Evolutionary conservation across 2,113 vertebrate species (phyloP).

Genomic region (Neolamprologus fasciatus): DNA sequence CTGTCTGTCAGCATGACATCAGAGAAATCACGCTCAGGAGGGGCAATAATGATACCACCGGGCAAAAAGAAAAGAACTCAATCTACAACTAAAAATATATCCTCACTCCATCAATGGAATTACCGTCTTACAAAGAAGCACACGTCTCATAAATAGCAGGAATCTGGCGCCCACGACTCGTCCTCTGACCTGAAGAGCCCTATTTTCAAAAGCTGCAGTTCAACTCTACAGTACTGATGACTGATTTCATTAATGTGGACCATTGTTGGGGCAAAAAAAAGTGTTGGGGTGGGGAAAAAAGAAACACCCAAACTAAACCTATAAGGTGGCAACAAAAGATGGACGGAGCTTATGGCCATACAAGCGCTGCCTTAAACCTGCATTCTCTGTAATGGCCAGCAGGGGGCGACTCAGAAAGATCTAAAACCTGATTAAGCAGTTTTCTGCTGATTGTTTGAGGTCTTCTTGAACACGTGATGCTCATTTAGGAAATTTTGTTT

Average conservation of each 20-base stretch:
- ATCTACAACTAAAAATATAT: conserved; percentile 45
- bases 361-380: neutral
- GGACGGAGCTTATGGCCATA: neutral
- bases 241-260: neutral
- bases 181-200: neutral
- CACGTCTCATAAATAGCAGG: conserved; percentile 37
- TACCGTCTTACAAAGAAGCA: conserved; percentile 10
- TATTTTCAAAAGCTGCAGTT: neutral
- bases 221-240: neutral
- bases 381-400: neutral
- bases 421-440: neutral
- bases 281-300: rapidly evolving
- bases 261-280: neutral
- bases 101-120: conserved; percentile 37
- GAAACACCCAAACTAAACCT: neutral
- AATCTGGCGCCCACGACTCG: neutral
- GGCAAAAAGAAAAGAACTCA: neutral
- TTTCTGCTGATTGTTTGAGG: neutral
- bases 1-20: conserved; percentile 26
- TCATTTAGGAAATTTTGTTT: neutral
- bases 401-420: neutral
- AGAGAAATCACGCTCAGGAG: conserved; percentile 15
- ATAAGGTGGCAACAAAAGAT: neutral
- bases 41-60: neutral
- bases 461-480: neutral